Base-by-base conservation (phyloP, 2,113 vertebrate genomes). In the Epinephelus fuscoguttatus region DNA sequence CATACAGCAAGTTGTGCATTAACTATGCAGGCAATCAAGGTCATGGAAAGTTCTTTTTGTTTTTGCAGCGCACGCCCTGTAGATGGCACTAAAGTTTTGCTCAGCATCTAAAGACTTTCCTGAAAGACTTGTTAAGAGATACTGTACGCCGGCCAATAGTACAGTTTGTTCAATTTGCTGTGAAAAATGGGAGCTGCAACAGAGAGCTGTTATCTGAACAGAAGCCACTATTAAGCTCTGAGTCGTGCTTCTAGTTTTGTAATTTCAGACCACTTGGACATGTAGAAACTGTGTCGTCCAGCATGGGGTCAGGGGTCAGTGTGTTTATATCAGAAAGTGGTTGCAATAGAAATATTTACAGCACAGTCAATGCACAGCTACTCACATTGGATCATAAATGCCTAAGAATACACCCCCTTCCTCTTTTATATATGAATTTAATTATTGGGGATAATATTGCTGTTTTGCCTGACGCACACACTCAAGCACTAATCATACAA, bases 1-100 rank as follows among this genome's bases (percentile, higher is more conserved):
- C 78, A 75, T 76, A 75, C 78, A 79, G 88, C 84, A 63, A 76
- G 72, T 81, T 84, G 25, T 84, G 78, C 74, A 87, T 91, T 91
- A 89, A 87, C 63, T 75, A 88, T 89, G 88, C 85, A 90, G 57
- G 80, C 79, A 84, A 66, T 84, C 88, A 89, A 90, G 94, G 93
- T 95, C 94, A 94, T 72, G 52, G 53, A 90, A 73, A 95, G 93
- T 94, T 95, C 92, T 37, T 91, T 87, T 77, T 68, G 90, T 83
- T 90, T 83, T 84, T 89, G 37, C 74, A 18, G 37, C 50, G 4
- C 19, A 0, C 1, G 7, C 62, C 91, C 94, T 91, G 78, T 81
- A 94, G 94, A 87, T 92, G 94, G 93, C 80, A 82, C 75, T 90
- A 80, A 83, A 85, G 92, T 55, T 88, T 86, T 88, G 69, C 70